Conservation (phyloP, 2,888 invertebrate genomes). For the Andrena trimmerana region DNA sequence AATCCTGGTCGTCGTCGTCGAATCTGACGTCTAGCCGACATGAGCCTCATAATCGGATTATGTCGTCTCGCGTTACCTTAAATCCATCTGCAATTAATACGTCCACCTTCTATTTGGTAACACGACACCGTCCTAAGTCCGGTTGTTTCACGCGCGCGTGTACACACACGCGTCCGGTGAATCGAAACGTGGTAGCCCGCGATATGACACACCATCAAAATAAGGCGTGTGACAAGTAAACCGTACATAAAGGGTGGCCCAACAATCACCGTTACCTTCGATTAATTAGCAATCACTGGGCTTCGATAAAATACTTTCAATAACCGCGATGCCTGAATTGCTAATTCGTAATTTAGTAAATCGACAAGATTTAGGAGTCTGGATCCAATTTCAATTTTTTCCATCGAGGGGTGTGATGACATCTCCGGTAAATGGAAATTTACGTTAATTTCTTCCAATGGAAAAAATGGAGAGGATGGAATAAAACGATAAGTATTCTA, state of each 20-base stretch:
- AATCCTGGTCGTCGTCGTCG: constrained; percentile 54
- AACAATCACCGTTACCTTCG: not conserved
- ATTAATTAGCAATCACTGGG: not conserved
- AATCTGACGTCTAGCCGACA: constrained; percentile 65
- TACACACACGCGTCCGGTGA: constrained; percentile 3
- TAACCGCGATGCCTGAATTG: no score
- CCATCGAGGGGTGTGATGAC: no score
- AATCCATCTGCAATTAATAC: constrained; percentile 80
- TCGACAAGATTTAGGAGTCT: no score
- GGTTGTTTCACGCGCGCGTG: constrained; percentile 55
- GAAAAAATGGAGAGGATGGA: not conserved
- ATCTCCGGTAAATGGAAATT: no score
- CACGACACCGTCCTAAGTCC: constrained; percentile 71
- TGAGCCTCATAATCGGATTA: constrained; percentile 79
- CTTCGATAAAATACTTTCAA: not conserved
- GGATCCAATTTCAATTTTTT: no score
- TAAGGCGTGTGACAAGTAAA: constrained; percentile 44
- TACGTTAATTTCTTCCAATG: no score
- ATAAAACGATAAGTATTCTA: not conserved
- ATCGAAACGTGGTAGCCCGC: constrained; percentile 59
- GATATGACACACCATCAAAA: constrained; percentile 65
- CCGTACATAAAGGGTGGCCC: constrained; percentile 13
- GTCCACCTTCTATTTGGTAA: constrained; percentile 72
- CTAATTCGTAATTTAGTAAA: no score
- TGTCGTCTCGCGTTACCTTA: constrained; percentile 79